Evolutionary conservation across 1,140 invertebrate genomes (phyloP).

Genomic region (Coboldia fuscipes): DNA sequence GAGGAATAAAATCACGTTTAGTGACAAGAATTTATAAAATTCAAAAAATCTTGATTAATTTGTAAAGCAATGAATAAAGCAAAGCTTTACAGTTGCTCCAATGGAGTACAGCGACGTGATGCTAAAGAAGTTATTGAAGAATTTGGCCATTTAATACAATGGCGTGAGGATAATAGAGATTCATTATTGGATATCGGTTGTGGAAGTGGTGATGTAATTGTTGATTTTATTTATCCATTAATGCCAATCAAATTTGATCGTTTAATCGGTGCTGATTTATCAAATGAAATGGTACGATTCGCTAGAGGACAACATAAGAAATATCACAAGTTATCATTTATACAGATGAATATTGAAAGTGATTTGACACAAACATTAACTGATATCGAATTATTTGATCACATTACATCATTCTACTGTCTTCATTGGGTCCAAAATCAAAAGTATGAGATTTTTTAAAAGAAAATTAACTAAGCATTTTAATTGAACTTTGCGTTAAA

Average conservation of each 20-base stretch:
- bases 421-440: slow-evolving; percentile 62
- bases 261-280: slow-evolving; percentile 42
- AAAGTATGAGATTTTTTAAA: slow-evolving; percentile 25
- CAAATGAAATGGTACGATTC: slow-evolving; percentile 42
- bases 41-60: too few species aligned
- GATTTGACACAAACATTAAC: too few species aligned
- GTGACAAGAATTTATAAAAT: too few species aligned
- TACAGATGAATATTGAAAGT: too few species aligned
- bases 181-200: slow-evolving; percentile 56
- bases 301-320: too few species aligned
- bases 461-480: slow-evolving; percentile 2
- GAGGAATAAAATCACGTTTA: too few species aligned
- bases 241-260: slow-evolving; percentile 28
- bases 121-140: slow-evolving; percentile 40
- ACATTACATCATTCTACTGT: slow-evolving; percentile 60
- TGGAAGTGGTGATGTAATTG: slow-evolving; percentile 51
- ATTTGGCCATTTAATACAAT: slow-evolving; percentile 31
- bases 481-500: slow-evolving; percentile 1
- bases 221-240: slow-evolving; percentile 36
- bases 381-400: slow-evolving; percentile 37
- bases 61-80: slow-evolving; percentile 35
- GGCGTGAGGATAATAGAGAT: slow-evolving; percentile 27
- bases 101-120: slow-evolving; percentile 41
- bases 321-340: too few species aligned
- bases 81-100: slow-evolving; percentile 35